Conservation (phyloP, 2,113 vertebrate species). For the Menidia beryllina region DNA sequence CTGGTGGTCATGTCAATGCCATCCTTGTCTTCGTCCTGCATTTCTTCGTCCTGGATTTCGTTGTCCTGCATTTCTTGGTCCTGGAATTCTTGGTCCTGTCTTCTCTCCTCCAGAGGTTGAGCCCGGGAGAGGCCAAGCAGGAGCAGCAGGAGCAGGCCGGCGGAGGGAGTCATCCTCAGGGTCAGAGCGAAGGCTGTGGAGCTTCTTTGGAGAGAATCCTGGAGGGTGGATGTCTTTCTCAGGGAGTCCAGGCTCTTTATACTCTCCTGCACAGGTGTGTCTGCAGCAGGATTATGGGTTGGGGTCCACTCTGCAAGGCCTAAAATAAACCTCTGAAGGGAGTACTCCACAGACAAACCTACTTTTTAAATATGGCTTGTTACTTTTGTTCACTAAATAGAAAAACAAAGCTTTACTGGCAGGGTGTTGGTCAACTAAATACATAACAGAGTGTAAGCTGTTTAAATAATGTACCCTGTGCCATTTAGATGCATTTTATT, state of each 20-base stretch:
- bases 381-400: background rate
- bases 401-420: background rate
- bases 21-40: background rate
- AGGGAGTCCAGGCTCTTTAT: conserved; percentile 9
- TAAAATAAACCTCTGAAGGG: background rate
- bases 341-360: conserved; percentile 7
- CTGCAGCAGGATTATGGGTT: conserved; percentile 10
- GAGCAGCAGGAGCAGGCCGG: conserved; percentile 25
- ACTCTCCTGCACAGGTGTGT: background rate
- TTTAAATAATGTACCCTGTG: background rate
- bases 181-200: background rate
- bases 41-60: background rate
- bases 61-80: background rate
- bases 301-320: background rate
- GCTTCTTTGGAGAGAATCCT: conserved; percentile 14
- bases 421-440: background rate
- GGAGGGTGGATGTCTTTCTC: conserved; percentile 21
- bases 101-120: background rate
- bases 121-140: conserved; percentile 19
- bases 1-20: background rate
- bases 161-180: conserved; percentile 5
- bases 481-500: background rate
- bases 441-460: background rate
- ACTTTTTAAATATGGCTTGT: conserved; percentile 6
- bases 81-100: background rate